These are phyloP conservation scores for Lamellibrachia satsuma DNA, from an alignment of 2,888 invertebrate species.

Conservation along the genomic window DNA sequence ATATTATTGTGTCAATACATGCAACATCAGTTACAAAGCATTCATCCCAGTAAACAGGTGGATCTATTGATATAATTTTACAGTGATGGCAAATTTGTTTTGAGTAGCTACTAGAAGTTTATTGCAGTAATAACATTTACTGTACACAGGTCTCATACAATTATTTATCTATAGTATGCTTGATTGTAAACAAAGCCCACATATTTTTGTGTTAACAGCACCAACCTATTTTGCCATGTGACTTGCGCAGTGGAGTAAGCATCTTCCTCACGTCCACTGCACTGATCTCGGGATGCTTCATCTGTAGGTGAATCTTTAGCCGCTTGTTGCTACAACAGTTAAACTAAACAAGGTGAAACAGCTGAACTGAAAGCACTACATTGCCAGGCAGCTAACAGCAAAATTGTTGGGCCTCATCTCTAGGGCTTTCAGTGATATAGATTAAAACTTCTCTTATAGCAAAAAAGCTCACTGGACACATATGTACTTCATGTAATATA, in stretches of 20 bases:
- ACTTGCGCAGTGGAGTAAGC: constrained; percentile 44
- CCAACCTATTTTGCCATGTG: constrained; percentile 59
- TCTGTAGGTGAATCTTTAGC: constrained; percentile 53
- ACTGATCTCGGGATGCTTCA: constrained; percentile 43
- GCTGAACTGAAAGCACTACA: no score
- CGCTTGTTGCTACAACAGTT: constrained; percentile 51
- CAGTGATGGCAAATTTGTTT: no score
- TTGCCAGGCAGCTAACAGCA: neutral
- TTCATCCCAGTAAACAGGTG: no score
- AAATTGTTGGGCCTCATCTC: neutral
- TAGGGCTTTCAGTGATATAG: neutral
- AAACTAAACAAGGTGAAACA: neutral
- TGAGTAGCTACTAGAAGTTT: no score
- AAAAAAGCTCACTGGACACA: neutral
- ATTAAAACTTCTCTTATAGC: neutral
- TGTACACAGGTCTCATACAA: no score
- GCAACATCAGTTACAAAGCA: no score
- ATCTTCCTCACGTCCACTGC: constrained; percentile 32
- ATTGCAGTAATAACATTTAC: no score
- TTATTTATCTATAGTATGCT: no score
- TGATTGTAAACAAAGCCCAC: neutral
- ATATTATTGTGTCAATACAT: neutral
- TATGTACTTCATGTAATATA: neutral
- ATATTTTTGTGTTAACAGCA: neutral
- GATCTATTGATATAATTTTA: no score